A percentile compares a stretch with the other conserved stretches of the same genome.
These are phyloP conservation scores for Melanerpes aurifrons DNA, from an alignment of 2,113 vertebrate species.

Conservation along the genomic window DNA sequence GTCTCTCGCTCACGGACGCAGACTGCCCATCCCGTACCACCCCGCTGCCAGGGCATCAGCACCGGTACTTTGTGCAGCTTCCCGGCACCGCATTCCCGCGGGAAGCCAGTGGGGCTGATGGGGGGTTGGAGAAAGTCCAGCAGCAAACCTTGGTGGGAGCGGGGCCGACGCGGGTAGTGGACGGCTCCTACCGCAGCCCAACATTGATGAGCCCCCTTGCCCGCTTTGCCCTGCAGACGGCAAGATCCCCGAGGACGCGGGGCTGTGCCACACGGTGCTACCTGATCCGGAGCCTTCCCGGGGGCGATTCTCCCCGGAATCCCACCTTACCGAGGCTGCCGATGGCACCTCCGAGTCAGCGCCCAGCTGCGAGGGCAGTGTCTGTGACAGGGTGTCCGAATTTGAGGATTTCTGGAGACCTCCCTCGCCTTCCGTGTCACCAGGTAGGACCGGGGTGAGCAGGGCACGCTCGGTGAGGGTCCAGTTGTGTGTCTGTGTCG, in stretches of 20 bases:
- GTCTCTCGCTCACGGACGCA: background rate
- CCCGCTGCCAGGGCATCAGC: background rate
- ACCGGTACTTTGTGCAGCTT: background rate
- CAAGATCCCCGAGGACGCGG: slow-evolving; percentile 63
- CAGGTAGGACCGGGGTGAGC: slow-evolving; percentile 76
- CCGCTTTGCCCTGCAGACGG: slow-evolving; percentile 55
- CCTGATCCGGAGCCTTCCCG: slow-evolving; percentile 46
- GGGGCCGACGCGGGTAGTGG: background rate
- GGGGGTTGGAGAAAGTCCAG: background rate
- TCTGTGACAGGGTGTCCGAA: slow-evolving; percentile 83
- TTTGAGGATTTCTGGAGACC: slow-evolving; percentile 95
- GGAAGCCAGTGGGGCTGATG: background rate
- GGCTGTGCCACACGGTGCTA: slow-evolving; percentile 20
- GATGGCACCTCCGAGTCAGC: slow-evolving; percentile 85
- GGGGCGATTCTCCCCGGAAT: slow-evolving; percentile 80
- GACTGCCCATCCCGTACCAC: background rate
- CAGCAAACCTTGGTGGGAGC: background rate
- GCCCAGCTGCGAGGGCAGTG: slow-evolving; percentile 84
- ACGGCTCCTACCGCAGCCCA: background rate
- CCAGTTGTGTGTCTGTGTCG: background rate
- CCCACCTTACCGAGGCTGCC: slow-evolving; percentile 75
- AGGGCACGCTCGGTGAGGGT: background rate
- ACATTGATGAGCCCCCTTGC: background rate
- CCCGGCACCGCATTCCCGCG: background rate
- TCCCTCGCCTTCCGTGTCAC: slow-evolving; percentile 93